These are phyloP conservation scores for Campaea margaritaria DNA, from an alignment of 2,888 invertebrate genomes.

Conservation along the genomic window DNA sequence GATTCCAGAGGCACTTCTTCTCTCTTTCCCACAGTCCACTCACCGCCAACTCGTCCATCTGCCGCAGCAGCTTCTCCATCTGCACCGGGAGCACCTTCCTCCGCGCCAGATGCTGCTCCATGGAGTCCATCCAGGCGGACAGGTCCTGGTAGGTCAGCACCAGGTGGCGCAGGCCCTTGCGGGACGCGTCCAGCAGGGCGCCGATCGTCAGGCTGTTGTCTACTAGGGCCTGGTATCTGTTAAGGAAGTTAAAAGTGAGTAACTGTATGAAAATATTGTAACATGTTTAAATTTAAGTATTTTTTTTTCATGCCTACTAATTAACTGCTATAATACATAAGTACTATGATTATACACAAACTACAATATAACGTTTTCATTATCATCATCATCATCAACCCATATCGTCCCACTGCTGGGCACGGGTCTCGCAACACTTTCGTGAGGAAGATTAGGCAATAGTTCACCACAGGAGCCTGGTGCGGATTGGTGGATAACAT, in stretches of 20 bases:
- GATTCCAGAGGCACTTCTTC: neutral
- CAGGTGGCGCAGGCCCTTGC: constrained; percentile 94
- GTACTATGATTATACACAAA: no score
- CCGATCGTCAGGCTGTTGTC: constrained; percentile 94
- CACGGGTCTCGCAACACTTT: no score
- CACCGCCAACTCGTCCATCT: constrained; percentile 95
- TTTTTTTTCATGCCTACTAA: no score
- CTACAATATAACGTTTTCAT: no score
- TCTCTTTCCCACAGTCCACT: constrained; percentile 54
- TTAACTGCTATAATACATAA: no score
- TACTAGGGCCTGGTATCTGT: constrained; percentile 91
- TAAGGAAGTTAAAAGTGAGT: neutral
- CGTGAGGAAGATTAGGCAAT: no score
- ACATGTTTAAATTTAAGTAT: no score
- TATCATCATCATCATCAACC: no score
- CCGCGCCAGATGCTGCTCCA: constrained; percentile 92
- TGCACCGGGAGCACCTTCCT: constrained; percentile 95
- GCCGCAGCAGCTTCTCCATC: constrained; percentile 95
- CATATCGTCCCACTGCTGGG: no score
- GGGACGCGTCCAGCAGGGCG: constrained; percentile 91
- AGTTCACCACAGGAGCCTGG: no score
- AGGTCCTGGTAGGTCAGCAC: constrained; percentile 96
- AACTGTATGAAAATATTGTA: no score
- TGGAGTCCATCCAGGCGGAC: constrained; percentile 97
- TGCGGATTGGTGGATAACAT: no score